Evolutionary conservation across 1,140 invertebrate species (phyloP), one percentile per base, ranked within the genome.

Genomic region (Pachypeltis micranthus): DNA sequence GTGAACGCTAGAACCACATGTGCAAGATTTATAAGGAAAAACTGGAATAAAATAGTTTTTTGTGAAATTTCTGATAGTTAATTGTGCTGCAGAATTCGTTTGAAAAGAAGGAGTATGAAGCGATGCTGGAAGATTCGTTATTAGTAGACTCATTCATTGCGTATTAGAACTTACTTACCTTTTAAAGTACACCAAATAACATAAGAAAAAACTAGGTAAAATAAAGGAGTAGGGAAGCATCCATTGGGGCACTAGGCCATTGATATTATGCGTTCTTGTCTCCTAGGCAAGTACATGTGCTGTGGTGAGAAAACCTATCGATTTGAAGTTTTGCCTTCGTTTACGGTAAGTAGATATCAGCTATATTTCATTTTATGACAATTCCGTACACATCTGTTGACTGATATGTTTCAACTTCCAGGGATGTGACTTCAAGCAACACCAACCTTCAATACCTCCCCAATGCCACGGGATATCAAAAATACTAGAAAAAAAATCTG

Each of bases 291-390:
- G 31, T 91, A 87, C 75, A 87, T 89, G 0, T 93, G 91, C 72
- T 95, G 91, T 73, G 87, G 88, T 56, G 85, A 88, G 74, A 80
- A 85, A 69, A 85, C 88, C 21, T 87, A 90, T 68, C 79, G 85
- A 67, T 92, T 87, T 75, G 86, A 91, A 72, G 82, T 81, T 59
- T 62, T 84, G 67, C 73, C 77, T 59, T 72, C 82, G 67, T 67
- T 67, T 25, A 47, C 57, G 14, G 67, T 68, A 63, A 69, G 66
- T 1, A 31, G 12, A 56, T 25, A 44, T 65, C 58, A 55, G 34
- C 55, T 63, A 65, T 24, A 29, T 23, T 39, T 34, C 55, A n/a
- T 54, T 31, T 19, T 19, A 1, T 25, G 14, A 19, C 26, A 26
- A 39, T 19, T 57, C 25, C 12, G n/a, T n/a, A n/a, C n/a, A n/a